These are phyloP conservation scores for Oryzias celebensis DNA, from an alignment of 2,113 vertebrate species.

Conservation along the genomic window DNA sequence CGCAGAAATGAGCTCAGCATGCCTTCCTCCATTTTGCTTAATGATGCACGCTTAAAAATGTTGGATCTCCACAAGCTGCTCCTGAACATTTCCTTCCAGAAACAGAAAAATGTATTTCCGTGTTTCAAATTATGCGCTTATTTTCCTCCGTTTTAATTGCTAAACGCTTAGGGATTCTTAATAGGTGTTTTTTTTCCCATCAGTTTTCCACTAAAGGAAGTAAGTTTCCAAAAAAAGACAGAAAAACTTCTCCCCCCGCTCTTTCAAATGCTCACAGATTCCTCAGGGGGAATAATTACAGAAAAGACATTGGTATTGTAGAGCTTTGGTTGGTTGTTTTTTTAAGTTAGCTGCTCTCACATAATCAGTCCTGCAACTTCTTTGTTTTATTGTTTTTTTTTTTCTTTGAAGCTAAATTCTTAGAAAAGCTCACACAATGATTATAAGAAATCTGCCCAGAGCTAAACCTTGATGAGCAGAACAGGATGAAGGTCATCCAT, in stretches of 20 bases:
- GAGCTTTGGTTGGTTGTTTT: slow-evolving; percentile 17
- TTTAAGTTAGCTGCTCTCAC: slow-evolving; percentile 7
- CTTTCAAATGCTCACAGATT: slow-evolving; percentile 8
- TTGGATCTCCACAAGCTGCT: slow-evolving; percentile 49
- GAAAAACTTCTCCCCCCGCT: slow-evolving; percentile 35
- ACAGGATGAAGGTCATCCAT: too few species aligned
- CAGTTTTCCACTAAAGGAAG: slow-evolving; percentile 52
- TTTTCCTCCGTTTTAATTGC: slow-evolving; percentile 53
- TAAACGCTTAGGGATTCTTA: slow-evolving; percentile 39
- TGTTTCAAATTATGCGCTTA: slow-evolving; percentile 64
- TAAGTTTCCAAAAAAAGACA: slow-evolving; percentile 58
- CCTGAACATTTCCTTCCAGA: slow-evolving; percentile 49
- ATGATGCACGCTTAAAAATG: slow-evolving; percentile 66
- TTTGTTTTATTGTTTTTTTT: background rate
- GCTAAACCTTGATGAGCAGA: too few species aligned
- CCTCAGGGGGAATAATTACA: slow-evolving; percentile 65
- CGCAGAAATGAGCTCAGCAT: slow-evolving; percentile 36
- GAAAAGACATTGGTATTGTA: slow-evolving; percentile 24
- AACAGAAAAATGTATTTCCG: slow-evolving; percentile 67
- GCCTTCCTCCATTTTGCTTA: slow-evolving; percentile 31
- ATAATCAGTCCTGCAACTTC: background rate
- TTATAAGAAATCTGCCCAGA: too few species aligned
- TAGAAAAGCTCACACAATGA: too few species aligned
- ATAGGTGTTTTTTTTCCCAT: slow-evolving; percentile 50
- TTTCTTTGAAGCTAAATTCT: background rate